Evolutionary conservation across 2,113 vertebrate species (phyloP).

Genomic region (Corythoichthys intestinalis): DNA sequence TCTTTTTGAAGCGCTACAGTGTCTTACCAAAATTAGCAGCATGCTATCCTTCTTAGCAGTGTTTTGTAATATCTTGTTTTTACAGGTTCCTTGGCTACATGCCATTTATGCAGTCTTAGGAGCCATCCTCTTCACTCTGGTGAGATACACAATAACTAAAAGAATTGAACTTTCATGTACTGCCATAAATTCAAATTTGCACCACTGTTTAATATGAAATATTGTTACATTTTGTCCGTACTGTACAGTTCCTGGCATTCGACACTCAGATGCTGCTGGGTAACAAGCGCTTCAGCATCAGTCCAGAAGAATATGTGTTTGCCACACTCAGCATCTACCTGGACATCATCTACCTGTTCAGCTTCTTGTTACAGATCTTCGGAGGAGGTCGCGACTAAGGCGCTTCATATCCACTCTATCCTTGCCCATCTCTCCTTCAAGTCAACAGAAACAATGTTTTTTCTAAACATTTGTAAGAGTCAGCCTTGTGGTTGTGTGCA

Average conservation of each 20-base stretch:
- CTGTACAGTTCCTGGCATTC: slow-evolving; percentile 85
- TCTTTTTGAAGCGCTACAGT: slow-evolving; percentile 14
- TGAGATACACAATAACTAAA: slow-evolving; percentile 64
- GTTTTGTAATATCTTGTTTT: slow-evolving; percentile 28
- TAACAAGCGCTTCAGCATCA: slow-evolving; percentile 81
- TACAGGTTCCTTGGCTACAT: slow-evolving; percentile 89
- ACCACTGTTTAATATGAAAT: background rate
- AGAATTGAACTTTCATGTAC: background rate
- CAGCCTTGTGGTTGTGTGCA: background rate
- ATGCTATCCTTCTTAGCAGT: slow-evolving; percentile 12
- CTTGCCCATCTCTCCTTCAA: background rate
- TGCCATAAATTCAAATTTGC: background rate
- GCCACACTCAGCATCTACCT: slow-evolving; percentile 92
- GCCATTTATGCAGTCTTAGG: slow-evolving; percentile 81
- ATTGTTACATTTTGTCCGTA: background rate
- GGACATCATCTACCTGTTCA: slow-evolving; percentile 94
- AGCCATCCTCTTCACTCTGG: slow-evolving; percentile 88
- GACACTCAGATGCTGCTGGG: slow-evolving; percentile 93
- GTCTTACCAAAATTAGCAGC: slow-evolving; percentile 34
- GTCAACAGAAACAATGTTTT: background rate
- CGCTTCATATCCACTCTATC: background rate
- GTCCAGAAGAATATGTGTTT: slow-evolving; percentile 91
- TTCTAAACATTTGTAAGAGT: background rate
- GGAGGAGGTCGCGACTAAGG: slow-evolving; percentile 79
- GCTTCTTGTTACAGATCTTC: slow-evolving; percentile 84